A percentile compares a stretch with the other conserved stretches of the same genome.
Conservation (phyloP, 2,113 vertebrate genomes). For the Empidonax traillii region DNA sequence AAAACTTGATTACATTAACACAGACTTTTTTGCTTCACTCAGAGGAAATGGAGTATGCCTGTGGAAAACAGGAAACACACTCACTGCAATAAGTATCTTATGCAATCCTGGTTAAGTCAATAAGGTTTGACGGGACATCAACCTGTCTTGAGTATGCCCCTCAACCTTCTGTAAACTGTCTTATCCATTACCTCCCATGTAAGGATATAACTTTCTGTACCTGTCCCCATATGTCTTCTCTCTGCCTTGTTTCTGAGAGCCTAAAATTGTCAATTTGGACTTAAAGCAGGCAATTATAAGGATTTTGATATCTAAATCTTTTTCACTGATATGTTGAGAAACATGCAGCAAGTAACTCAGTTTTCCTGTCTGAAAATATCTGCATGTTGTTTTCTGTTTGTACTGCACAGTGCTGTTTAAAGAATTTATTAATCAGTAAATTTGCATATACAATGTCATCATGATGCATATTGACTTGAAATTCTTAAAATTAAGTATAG, state of each 20-base stretch:
- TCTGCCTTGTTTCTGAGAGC: not conserved
- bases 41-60: not conserved
- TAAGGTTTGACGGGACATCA: not conserved
- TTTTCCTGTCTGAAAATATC: not conserved
- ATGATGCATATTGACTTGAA: not conserved
- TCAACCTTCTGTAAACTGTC: not conserved
- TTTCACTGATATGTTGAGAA: not conserved
- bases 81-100: not conserved
- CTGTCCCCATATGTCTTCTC: not conserved
- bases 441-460: not conserved
- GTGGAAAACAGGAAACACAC: not conserved
- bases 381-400: not conserved
- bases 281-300: not conserved
- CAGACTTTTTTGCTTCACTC: not conserved
- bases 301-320: not conserved
- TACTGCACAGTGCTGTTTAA: not conserved
- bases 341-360: not conserved
- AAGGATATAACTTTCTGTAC: not conserved
- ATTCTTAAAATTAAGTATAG: not conserved
- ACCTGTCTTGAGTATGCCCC: not conserved
- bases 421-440: not conserved
- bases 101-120: not conserved
- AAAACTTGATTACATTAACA: not conserved
- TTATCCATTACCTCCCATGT: not conserved
- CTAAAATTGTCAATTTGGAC: not conserved